Base-by-base conservation (phyloP, 2,888 invertebrate genomes). In the Spodoptera littoralis region DNA sequence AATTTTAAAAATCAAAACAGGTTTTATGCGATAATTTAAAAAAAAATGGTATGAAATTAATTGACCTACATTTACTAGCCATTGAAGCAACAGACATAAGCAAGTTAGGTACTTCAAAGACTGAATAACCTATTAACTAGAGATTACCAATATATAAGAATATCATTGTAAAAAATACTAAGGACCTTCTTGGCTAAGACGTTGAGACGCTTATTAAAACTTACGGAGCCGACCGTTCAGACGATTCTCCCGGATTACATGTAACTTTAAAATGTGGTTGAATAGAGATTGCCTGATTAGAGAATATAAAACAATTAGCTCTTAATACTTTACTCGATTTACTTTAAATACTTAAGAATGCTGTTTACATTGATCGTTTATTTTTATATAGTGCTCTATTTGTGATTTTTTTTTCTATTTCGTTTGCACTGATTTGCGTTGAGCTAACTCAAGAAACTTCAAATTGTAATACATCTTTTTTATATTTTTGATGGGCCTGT, bases 261-360 rank as follows among this genome's bases (percentile, higher is more conserved):
- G 83, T 84, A 82, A 85, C 86, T 89, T 88, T 85, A 81, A 85
- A 87, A 85, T 84, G 79, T 83, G 79, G 77, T 73, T 62, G 81
- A 82, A 83, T 82, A 79, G 74, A 77, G 73, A 82, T 74, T 64
- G 71, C 71, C 69, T 73, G 73, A 76, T 71, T 75, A 76, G 75
- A 74, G 73, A 2, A 75, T 78, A 67, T 74, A 80, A 64, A 68
- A 75, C 74, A 71, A 74, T 73, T 70, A 68, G 47, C 18, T 62
- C 52, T 60, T 77, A 68, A 60, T 62, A 55, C 56, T 61, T 48
- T 30, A 48, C 30, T 42, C 54, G 50, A 66, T 66, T 59, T 59
- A 44, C 48, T 66, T 30, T 42, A 43, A 63, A 45, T 59, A 49
- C 46, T 72, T 13, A 12, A 46, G 55, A 70, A 46, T 53, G 30